phyloP scores from a whole-genome alignment of 2,888 invertebrate species.

The Allygus modestus region DNA sequence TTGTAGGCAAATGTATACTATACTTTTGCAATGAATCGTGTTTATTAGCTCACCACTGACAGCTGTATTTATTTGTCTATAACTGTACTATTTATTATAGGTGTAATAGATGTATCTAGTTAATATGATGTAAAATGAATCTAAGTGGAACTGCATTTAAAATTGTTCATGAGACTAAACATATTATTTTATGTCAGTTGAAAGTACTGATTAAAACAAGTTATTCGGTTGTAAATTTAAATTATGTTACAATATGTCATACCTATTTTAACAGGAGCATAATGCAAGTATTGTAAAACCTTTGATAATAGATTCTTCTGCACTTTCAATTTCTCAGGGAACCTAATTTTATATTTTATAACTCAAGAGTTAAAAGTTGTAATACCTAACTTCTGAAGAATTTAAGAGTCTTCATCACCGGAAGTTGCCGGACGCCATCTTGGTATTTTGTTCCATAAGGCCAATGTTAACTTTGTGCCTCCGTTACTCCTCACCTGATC shows the following conservation, averaged over 20 bases:
- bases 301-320: not conserved
- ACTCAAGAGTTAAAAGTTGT: too few relatives aligned
- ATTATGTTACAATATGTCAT: not conserved
- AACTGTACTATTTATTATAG: conserved; percentile 32
- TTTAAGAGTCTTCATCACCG: too few relatives aligned
- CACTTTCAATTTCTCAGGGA: too few relatives aligned
- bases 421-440: too few relatives aligned
- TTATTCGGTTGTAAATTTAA: not conserved
- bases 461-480: too few relatives aligned
- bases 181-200: not conserved
- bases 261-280: not conserved
- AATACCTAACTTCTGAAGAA: too few relatives aligned
- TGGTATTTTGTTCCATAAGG: too few relatives aligned
- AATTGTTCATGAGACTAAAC: not conserved
- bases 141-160: conserved; percentile 7
- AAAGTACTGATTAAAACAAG: too few relatives aligned
- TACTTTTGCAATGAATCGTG: not conserved
- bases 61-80: conserved; percentile 30
- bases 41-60: not conserved
- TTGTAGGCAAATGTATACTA: not conserved
- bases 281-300: not conserved
- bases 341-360: too few relatives aligned
- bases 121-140: not conserved
- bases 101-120: conserved; percentile 28
- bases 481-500: too few relatives aligned